These are phyloP conservation scores for Remorina albescens DNA, from an alignment of 2,797 vertebrate genomes.

Conservation along the genomic window DNA sequence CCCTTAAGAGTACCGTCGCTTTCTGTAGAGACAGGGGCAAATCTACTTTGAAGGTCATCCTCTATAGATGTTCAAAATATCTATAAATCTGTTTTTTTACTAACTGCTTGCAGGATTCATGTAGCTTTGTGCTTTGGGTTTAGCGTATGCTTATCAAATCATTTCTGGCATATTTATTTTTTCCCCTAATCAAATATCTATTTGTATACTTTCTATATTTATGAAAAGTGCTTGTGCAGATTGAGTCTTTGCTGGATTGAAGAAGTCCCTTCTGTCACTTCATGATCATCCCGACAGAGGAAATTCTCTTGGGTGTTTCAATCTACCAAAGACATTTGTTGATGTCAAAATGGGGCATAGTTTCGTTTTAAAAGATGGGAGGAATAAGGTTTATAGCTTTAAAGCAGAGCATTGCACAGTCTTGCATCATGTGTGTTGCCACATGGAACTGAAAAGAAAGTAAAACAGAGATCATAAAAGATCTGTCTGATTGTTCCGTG, in stretches of 20 bases:
- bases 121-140: constrained; percentile 15
- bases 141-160: constrained; percentile 36
- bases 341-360: constrained; percentile 29
- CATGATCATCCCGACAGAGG: constrained; percentile 22
- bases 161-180: constrained; percentile 57
- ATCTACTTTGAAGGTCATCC: constrained; percentile 20
- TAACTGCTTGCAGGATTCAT: constrained; percentile 25
- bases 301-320: constrained; percentile 18
- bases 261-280: constrained; percentile 6
- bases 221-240: constrained; percentile 39
- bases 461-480: constrained; percentile 50
- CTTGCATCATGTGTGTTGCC: constrained; percentile 64
- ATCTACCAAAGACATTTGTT: constrained; percentile 34
- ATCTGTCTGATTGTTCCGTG: constrained; percentile 43
- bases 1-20: constrained; percentile 3
- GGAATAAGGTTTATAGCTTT: constrained; percentile 51
- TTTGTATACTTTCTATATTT: constrained; percentile 27
- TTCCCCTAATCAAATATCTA: constrained; percentile 48
- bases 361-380: constrained; percentile 38
- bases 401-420: constrained; percentile 49
- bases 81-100: constrained; percentile 47
- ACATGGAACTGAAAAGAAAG: constrained; percentile 46
- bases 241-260: constrained; percentile 30
- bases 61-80: constrained; percentile 42
- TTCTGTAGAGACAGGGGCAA: constrained; percentile 20